Evolutionary conservation across 2,888 invertebrate species (phyloP).

Genomic region (Anthrax anthrax): DNA sequence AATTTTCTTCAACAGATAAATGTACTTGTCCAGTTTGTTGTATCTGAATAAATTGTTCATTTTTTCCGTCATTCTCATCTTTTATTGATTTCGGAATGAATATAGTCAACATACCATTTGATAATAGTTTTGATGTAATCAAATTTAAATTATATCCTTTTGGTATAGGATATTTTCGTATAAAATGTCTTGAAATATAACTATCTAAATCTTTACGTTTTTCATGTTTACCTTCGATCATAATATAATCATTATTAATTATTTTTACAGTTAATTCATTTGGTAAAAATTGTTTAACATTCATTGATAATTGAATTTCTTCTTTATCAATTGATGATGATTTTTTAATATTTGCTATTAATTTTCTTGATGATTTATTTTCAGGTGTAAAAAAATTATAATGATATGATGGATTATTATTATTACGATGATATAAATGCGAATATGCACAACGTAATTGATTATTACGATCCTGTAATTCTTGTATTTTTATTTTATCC

Average conservation of each 20-base stretch:
- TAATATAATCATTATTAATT: constrained; percentile 51
- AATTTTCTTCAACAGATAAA: constrained; percentile 22
- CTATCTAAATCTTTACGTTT: constrained; percentile 63
- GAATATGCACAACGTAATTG: too few relatives aligned
- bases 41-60: constrained; percentile 43
- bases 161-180: constrained; percentile 59
- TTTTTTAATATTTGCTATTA: too few relatives aligned
- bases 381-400: too few relatives aligned
- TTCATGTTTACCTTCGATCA: constrained; percentile 64
- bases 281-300: constrained; percentile 66
- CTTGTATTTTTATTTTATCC: not conserved
- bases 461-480: too few relatives aligned
- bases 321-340: constrained; percentile 36
- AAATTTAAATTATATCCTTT: constrained; percentile 57
- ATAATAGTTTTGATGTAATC: constrained; percentile 57
- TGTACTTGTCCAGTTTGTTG: constrained; percentile 45
- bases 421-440: too few relatives aligned
- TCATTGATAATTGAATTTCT: constrained; percentile 55
- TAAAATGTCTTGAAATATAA: constrained; percentile 58
- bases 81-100: constrained; percentile 42
- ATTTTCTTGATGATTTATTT: too few relatives aligned
- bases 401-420: too few relatives aligned
- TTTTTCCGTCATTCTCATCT: constrained; percentile 10
- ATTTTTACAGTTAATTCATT: constrained; percentile 67
- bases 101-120: constrained; percentile 57